A percentile compares a stretch with the other conserved stretches of the same genome.
phyloP scores from a whole-genome alignment of 2,113 vertebrate genomes.

The Pongo pygmaeus region DNA sequence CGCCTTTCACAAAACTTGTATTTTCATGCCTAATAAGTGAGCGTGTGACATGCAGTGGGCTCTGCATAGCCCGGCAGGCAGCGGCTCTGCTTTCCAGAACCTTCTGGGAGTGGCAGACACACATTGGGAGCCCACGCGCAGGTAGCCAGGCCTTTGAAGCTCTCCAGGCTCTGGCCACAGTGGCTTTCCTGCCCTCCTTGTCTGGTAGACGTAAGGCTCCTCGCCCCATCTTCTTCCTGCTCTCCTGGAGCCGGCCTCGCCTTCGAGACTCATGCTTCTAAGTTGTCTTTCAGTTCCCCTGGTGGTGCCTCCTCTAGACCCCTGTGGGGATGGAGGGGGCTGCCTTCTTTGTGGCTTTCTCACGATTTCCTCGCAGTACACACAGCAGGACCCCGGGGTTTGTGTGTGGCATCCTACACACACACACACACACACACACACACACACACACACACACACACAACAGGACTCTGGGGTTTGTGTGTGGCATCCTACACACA shows the following conservation, averaged over 20 bases:
- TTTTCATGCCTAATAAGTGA: constrained; percentile 42
- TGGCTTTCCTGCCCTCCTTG: not conserved
- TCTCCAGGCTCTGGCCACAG: not conserved
- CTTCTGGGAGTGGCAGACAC: not conserved
- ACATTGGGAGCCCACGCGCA: fast-evolving
- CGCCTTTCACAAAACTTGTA: not conserved
- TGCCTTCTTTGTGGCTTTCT: not conserved
- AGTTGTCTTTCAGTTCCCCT: not conserved
- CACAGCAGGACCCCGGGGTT: fast-evolving
- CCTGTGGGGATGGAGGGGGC: fast-evolving
- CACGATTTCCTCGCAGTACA: fast-evolving
- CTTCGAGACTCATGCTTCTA: not conserved
- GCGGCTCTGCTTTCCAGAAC: not conserved
- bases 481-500: too few relatives aligned
- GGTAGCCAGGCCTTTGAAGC: fast-evolving
- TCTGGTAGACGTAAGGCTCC: not conserved
- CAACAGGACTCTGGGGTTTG: fast-evolving
- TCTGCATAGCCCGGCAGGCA: not conserved
- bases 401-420: too few relatives aligned
- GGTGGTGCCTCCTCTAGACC: not conserved
- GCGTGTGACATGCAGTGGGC: not conserved
- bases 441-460: too few relatives aligned
- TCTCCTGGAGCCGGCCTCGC: fast-evolving
- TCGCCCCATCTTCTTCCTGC: fast-evolving
- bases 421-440: too few relatives aligned